These are phyloP conservation scores for Oscheius onirici DNA, from an alignment of 2,888 invertebrate species.

Conservation along the genomic window DNA sequence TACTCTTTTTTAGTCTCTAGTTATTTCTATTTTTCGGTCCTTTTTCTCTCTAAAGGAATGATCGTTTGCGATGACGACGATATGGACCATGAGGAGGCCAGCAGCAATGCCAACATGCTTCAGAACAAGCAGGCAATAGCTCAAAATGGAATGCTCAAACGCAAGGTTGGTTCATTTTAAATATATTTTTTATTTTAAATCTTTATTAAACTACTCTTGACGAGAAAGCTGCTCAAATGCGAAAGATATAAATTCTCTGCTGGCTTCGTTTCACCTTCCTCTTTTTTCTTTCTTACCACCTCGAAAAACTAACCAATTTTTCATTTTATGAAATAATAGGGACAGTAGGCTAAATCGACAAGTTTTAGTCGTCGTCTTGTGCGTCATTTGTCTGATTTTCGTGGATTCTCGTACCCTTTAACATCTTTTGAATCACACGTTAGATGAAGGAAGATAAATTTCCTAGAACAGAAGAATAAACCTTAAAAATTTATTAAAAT, in stretches of 20 bases:
- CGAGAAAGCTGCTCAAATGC: not conserved
- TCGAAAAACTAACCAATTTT: not conserved
- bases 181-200: not conserved
- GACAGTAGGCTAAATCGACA: not conserved
- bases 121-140: constrained; percentile 59
- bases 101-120: constrained; percentile 40
- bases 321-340: not conserved
- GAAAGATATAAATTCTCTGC: not conserved
- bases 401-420: too few relatives aligned
- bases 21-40: not conserved
- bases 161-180: constrained; percentile 50
- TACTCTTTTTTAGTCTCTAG: not conserved
- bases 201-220: not conserved
- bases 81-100: constrained; percentile 49
- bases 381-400: too few relatives aligned
- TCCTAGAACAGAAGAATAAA: too few relatives aligned
- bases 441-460: too few relatives aligned
- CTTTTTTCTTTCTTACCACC: not conserved
- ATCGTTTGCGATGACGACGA: constrained; percentile 34
- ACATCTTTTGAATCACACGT: too few relatives aligned
- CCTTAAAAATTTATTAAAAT: not conserved
- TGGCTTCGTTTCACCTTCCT: not conserved
- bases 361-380: too few relatives aligned
- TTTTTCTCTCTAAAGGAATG: constrained; percentile 8
- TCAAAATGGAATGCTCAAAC: constrained; percentile 54